phyloP scores from a whole-genome alignment of 2,113 vertebrate genomes.

The Anarhynchus alexandrinus region DNA sequence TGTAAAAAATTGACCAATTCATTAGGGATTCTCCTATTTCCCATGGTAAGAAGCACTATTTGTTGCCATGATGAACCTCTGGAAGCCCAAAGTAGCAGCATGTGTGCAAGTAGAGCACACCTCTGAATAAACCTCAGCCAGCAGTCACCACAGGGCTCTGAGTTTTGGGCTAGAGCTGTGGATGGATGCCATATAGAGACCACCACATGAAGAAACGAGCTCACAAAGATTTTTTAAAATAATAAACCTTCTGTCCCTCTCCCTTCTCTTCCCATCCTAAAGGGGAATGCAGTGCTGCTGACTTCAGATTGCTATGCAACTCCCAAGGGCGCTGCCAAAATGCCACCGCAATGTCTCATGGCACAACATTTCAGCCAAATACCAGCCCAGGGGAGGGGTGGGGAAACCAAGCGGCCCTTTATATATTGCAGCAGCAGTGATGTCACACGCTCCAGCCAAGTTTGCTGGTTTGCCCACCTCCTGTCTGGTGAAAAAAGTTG shows the following conservation, averaged over 20 bases:
- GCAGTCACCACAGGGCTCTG: neutral
- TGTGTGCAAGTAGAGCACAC: neutral
- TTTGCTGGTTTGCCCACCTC: neutral
- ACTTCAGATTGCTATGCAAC: neutral
- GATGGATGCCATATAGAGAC: neutral
- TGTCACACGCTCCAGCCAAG: neutral
- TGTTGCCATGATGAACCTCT: neutral
- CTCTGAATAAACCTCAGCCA: neutral
- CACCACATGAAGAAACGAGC: neutral
- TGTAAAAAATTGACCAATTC: neutral
- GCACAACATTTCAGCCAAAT: conserved; percentile 42
- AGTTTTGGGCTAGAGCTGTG: neutral
- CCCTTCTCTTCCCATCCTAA: neutral
- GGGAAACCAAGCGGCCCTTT: neutral
- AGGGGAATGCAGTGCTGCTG: neutral
- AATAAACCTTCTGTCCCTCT: neutral
- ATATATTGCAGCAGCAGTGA: conserved; percentile 47
- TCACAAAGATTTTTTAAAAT: neutral
- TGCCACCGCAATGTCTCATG: conserved; percentile 7
- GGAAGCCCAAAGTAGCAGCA: neutral
- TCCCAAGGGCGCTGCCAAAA: conserved; percentile 5
- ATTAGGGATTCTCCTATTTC: neutral
- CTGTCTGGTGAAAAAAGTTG: conserved; percentile 42
- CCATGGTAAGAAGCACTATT: neutral
- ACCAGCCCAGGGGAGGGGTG: neutral